These are phyloP conservation scores for Oxyscelio sp. DNA, from an alignment of 2,888 invertebrate genomes.

Conservation along the genomic window DNA sequence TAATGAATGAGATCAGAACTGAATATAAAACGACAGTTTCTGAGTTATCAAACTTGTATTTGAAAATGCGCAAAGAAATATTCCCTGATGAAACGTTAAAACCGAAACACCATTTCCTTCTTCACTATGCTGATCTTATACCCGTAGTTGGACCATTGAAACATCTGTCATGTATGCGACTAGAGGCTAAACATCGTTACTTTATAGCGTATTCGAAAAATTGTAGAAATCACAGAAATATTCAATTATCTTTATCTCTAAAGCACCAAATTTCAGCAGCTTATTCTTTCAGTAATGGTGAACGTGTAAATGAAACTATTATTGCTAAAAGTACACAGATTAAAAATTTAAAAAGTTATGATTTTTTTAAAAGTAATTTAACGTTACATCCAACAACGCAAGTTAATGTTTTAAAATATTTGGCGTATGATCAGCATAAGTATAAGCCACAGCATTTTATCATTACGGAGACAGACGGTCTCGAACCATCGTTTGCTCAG, in stretches of 20 bases:
- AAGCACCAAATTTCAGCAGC: conserved; percentile 17
- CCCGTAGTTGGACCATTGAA: conserved; percentile 19
- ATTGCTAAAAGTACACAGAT: background rate
- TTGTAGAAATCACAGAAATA: conserved; percentile 24
- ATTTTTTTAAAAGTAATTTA: background rate
- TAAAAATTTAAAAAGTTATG: background rate
- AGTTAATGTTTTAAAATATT: background rate
- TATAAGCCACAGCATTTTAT: background rate
- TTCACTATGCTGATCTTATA: conserved; percentile 42
- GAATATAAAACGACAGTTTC: conserved; percentile 26
- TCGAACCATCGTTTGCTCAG: background rate
- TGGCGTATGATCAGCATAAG: background rate
- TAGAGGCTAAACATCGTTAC: conserved; percentile 39
- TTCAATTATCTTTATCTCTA: conserved; percentile 14
- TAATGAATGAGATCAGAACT: conserved; percentile 37
- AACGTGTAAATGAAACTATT: background rate
- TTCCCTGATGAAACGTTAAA: conserved; percentile 48
- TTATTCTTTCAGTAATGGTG: no score
- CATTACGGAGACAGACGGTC: background rate
- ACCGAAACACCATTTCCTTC: conserved; percentile 49
- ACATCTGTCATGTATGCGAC: conserved; percentile 30
- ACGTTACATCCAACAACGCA: background rate
- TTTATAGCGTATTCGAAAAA: conserved; percentile 23
- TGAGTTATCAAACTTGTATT: conserved; percentile 34
- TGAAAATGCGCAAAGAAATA: conserved; percentile 17